These are phyloP conservation scores for Tichodroma muraria DNA, from an alignment of 2,113 vertebrate genomes.

Conservation along the genomic window DNA sequence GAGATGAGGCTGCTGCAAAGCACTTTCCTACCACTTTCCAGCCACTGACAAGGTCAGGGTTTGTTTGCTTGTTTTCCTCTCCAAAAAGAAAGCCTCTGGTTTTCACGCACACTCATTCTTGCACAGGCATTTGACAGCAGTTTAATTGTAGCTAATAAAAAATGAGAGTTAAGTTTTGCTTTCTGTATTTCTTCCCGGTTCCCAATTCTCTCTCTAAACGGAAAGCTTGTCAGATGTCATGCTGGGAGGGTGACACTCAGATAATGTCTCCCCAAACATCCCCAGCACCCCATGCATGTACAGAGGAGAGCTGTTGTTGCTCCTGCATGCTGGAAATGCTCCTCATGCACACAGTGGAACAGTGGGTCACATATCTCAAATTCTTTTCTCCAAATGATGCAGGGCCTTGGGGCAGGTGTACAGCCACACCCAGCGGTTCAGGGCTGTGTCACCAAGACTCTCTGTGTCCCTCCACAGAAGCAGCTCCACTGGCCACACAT, in stretches of 20 bases:
- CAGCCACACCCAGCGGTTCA: not conserved
- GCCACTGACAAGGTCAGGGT: not conserved
- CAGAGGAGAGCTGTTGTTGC: not conserved
- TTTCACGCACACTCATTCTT: not conserved
- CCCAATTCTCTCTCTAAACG: not conserved
- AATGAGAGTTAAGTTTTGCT: not conserved
- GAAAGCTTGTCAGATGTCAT: not conserved
- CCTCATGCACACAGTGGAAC: not conserved
- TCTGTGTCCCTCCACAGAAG: not conserved
- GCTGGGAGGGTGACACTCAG: not conserved
- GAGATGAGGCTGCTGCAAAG: conserved; percentile 29
- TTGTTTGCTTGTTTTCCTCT: not conserved
- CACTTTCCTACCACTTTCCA: not conserved
- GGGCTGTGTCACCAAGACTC: not conserved
- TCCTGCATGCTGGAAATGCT: not conserved
- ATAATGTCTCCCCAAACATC: fast-evolving
- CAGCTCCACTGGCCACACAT: fast-evolving
- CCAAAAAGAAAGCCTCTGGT: not conserved
- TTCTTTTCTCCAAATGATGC: not conserved
- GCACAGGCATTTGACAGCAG: not conserved
- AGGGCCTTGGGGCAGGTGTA: not conserved
- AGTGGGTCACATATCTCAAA: not conserved
- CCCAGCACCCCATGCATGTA: not conserved
- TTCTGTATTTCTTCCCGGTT: not conserved
- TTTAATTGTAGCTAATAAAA: not conserved